Evolutionary conservation across 2,888 invertebrate species (phyloP).

Genomic region (Nasonia oneida): DNA sequence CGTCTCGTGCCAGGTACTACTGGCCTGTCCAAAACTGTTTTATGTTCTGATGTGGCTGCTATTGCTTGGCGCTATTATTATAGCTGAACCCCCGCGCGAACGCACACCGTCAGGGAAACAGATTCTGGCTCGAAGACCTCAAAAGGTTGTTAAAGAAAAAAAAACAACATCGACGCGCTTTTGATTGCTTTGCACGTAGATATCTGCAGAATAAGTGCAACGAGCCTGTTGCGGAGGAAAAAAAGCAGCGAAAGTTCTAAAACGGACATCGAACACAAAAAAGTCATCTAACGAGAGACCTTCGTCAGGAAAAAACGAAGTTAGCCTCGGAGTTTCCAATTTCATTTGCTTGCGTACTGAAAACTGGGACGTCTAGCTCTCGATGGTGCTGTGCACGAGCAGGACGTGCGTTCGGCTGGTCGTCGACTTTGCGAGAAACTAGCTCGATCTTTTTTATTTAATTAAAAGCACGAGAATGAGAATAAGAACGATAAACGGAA

Average conservation of each 20-base stretch:
- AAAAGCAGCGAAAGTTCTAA: not conserved
- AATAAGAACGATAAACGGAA: conserved; percentile 16
- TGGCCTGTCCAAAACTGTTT: too few relatives aligned
- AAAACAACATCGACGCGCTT: not conserved
- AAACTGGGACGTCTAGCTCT: conserved; percentile 27
- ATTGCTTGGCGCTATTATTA: too few relatives aligned
- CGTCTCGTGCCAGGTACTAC: too few relatives aligned
- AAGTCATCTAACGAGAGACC: not conserved
- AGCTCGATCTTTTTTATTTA: conserved; percentile 50
- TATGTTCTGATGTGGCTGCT: too few relatives aligned
- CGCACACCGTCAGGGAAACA: too few relatives aligned
- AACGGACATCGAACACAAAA: not conserved
- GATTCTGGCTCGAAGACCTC: too few relatives aligned
- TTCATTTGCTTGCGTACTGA: conserved; percentile 49
- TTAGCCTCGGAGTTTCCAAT: conserved; percentile 49
- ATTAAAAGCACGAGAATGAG: conserved; percentile 38
- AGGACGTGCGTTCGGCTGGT: not conserved
- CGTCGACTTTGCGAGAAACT: conserved; percentile 40
- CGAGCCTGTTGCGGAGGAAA: not conserved
- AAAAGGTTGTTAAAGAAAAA: too few relatives aligned
- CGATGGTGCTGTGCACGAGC: not conserved
- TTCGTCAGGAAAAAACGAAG: conserved; percentile 45
- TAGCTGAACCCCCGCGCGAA: too few relatives aligned
- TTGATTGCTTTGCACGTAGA: conserved; percentile 10
- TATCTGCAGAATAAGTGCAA: too few relatives aligned